Percentiles rank a stretch among this genome's conserved stretches.
phyloP scores from a whole-genome alignment of 2,113 vertebrate genomes.

The Barbus barbus region DNA sequence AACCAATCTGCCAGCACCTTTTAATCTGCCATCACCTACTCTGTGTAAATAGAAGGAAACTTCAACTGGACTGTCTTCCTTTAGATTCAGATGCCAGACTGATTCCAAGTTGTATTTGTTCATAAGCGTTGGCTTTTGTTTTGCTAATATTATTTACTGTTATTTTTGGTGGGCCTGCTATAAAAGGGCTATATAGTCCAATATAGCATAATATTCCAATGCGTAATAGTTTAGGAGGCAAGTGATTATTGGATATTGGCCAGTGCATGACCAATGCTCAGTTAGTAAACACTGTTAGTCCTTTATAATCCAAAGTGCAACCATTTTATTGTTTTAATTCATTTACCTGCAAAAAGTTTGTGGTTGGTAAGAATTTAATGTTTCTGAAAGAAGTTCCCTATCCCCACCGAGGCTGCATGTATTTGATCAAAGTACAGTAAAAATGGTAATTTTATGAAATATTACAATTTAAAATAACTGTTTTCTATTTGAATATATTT shows the following conservation, averaged over 20 bases:
- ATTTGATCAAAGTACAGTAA: too few relatives aligned
- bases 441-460: too few relatives aligned
- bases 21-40: neutral
- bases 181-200: conserved; percentile 43
- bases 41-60: conserved; percentile 15
- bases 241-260: conserved; percentile 1
- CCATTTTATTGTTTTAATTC: conserved; percentile 51
- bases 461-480: too few relatives aligned
- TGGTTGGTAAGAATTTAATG: neutral
- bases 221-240: conserved; percentile 12
- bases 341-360: conserved; percentile 64
- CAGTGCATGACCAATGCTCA: conserved; percentile 31
- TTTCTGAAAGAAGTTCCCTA: too few relatives aligned
- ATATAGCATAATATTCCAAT: conserved; percentile 23
- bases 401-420: too few relatives aligned
- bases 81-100: conserved; percentile 5
- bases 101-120: neutral
- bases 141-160: neutral
- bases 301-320: conserved; percentile 29
- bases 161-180: conserved; percentile 18
- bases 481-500: too few relatives aligned
- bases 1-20: neutral
- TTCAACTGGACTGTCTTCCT: neutral
- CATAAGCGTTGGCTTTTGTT: neutral
- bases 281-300: neutral